A percentile compares a stretch with the other conserved stretches of the same genome.
These are phyloP conservation scores for Microtus oregoni DNA, from an alignment of 2,113 vertebrate genomes.

Conservation along the genomic window DNA sequence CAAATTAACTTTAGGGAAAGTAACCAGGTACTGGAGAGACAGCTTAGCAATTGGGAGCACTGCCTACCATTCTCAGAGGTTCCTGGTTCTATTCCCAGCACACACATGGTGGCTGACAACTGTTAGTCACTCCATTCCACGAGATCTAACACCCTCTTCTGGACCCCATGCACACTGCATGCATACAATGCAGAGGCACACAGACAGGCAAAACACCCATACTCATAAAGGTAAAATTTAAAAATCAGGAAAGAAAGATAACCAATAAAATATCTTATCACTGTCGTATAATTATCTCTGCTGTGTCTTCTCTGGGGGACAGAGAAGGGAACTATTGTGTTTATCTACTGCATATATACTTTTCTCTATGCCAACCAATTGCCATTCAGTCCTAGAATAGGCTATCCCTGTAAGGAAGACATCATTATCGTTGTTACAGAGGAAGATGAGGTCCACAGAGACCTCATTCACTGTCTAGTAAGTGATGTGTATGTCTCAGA, in stretches of 20 bases:
- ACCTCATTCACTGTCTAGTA: too few relatives aligned
- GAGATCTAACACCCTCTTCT: not conserved
- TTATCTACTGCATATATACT: not conserved
- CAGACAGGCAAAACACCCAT: not conserved
- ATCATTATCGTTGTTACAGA: not conserved
- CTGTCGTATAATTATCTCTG: slow-evolving; percentile 35
- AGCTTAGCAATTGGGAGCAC: not conserved
- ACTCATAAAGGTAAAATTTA: not conserved
- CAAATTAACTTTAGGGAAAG: not conserved
- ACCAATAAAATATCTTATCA: not conserved
- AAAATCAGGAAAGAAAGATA: not conserved
- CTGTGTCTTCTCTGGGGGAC: slow-evolving; percentile 1
- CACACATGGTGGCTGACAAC: not conserved
- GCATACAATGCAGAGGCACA: not conserved
- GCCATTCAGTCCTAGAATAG: not conserved
- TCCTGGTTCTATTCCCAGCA: not conserved
- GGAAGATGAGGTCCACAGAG: not conserved
- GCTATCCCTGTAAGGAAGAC: not conserved
- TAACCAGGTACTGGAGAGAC: not conserved
- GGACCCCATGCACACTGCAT: not conserved
- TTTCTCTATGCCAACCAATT: not conserved
- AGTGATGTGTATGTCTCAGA: not conserved
- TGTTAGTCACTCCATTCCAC: not conserved
- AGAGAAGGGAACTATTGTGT: slow-evolving; percentile 45
- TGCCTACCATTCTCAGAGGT: not conserved